Evolutionary conservation across 92 coral and sea anemone species (phyloP).

Genomic region (Siderastrea radians): DNA sequence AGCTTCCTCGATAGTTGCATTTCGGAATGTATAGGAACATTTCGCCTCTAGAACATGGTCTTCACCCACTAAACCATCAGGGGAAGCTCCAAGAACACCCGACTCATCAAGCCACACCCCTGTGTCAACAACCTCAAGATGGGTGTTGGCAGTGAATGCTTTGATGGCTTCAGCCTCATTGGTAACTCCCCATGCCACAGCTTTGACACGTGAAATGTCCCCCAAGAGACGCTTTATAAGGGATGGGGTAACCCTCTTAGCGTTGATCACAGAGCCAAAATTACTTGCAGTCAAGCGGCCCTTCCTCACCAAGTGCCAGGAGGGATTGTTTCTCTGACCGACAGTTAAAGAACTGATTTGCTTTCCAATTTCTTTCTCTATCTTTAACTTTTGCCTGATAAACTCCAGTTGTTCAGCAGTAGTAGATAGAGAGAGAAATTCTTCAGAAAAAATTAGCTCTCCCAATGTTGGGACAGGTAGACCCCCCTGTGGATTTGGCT

Average conservation of each 20-base stretch:
- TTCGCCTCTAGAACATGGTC: conserved; percentile 56
- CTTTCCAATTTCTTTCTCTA: conserved; percentile 1
- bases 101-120: conserved; percentile 58
- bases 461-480: conserved; percentile 49
- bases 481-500: conserved; percentile 20
- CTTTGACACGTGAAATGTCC: conserved; percentile 39
- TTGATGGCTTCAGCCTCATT: conserved; percentile 63
- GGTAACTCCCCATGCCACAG: conserved; percentile 38
- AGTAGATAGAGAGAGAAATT: conserved; percentile 15
- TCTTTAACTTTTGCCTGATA: conserved; percentile 10
- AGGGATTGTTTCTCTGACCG: conserved; percentile 57
- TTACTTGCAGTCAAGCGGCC: conserved; percentile 41
- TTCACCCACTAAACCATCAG: conserved; percentile 60
- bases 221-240: conserved; percentile 36
- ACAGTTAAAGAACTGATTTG: conserved; percentile 31
- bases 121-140: conserved; percentile 20
- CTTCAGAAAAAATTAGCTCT: conserved; percentile 41
- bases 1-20: conserved; percentile 29
- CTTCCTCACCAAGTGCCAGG: conserved; percentile 54
- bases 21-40: conserved; percentile 55
- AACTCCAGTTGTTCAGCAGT: conserved; percentile 19
- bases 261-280: conserved; percentile 31
- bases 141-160: conserved; percentile 21
- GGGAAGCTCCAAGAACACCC: conserved; percentile 60
- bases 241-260: conserved; percentile 50